Evolutionary conservation across 2,113 vertebrate species (phyloP), one percentile per base, ranked within the genome.

Genomic region (Cheilinus undulatus): DNA sequence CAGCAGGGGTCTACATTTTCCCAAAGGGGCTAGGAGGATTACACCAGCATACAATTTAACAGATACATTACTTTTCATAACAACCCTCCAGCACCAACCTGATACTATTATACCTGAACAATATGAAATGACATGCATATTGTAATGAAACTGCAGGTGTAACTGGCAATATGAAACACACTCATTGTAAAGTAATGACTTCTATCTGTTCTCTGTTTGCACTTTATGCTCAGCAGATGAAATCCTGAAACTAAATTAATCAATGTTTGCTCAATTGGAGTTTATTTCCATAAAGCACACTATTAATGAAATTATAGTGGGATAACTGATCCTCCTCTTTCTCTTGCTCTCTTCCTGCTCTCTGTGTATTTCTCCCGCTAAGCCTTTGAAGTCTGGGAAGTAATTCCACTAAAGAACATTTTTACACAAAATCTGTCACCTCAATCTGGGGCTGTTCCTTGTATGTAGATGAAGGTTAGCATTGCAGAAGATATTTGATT

Each of bases 371-470:
- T 58, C 36, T 20, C 38, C 46, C 27, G 49, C 56, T 53, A 58
- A 65, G 69, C 61, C 52, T 68, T 79, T 57, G 23, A 20, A 20
- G 30, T 50, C 67, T 78, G 78, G 66, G 46, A 60, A 73, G 51
- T 73, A 36, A 77, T 69, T 76, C 53, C n/a, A 20, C 71, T 52
- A 38, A 71, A 68, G 74, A 84, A 46, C 69, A 48, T 72, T 54
- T 76, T 51, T 48, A 83, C 13, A 83, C 67, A 78, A 66, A 72
- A 67, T 80, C 70, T 83, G 66, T 40, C 67, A 50, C 20, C 53
- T 75, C 82, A 80, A 52, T 75, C 81, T 22, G 69, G 14, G 58
- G 48, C 42, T 45, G 4, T 56, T 64, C 40, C 19, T 52, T 36
- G 7, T 38, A 60, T 58, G 27, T 46, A 42, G 42, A 58, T 63